These are phyloP conservation scores for Axea sp. DNA, from an alignment of 2,888 invertebrate genomes.

Conservation along the genomic window DNA sequence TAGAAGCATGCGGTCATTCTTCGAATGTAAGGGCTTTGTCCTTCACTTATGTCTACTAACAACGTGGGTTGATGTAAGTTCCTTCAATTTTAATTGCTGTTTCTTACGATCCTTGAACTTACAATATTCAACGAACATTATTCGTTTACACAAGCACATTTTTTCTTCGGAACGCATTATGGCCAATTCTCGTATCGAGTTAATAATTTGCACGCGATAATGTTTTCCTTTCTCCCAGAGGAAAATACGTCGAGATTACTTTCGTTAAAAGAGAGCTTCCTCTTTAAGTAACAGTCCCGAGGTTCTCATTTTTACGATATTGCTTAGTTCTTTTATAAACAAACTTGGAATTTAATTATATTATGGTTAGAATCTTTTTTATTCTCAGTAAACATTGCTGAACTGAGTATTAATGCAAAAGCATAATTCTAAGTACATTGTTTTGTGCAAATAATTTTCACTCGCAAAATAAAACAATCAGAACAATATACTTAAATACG, in stretches of 20 bases:
- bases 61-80: constrained; percentile 31
- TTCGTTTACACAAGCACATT: constrained; percentile 4
- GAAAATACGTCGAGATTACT: constrained; percentile 38
- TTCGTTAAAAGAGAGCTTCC: constrained; percentile 20
- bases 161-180: constrained; percentile 37
- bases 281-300: constrained; percentile 33
- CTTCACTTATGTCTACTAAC: constrained; percentile 38
- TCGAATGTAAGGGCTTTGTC: constrained; percentile 13
- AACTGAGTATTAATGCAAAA: no score
- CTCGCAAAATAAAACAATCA: no score
- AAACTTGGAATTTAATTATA: constrained; percentile 8
- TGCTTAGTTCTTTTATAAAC: constrained; percentile 15
- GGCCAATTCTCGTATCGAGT: constrained; percentile 43
- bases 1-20: constrained; percentile 6
- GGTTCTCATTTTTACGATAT: constrained; percentile 32
- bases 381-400: no score
- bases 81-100: constrained; percentile 50
- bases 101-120: constrained; percentile 1
- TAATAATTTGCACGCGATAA: constrained; percentile 51
- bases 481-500: no score
- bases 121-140: not conserved
- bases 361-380: not conserved
- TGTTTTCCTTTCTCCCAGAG: constrained; percentile 39
- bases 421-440: no score
- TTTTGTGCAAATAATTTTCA: no score